Base-by-base conservation (phyloP, 1,140 invertebrate species). In the Brachionus manjavacas region DNA sequence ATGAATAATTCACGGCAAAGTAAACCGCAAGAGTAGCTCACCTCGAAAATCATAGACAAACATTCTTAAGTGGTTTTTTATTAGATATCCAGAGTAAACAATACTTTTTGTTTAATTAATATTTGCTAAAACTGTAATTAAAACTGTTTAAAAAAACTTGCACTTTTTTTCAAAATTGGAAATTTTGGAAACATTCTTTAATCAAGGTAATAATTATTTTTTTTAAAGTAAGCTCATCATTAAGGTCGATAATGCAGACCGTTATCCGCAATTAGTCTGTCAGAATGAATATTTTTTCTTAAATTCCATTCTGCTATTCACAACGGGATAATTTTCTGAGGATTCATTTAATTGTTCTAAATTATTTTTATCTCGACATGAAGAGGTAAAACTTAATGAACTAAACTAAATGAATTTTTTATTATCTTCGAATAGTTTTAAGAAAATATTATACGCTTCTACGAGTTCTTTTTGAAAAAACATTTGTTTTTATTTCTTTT, bases 271-370 rank as follows among this genome's bases (percentile, higher is more conserved):
- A 76, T 76, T 76, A 49, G 46, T n/a, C 25, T 76, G 72, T 76
- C 72, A 74, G 70, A 52, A 52, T 7, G 16, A 52, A 52, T n/a
- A 52, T 52, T 16, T 14, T n/a, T 35, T n/a, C n/a, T 43, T 52
- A 25, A 76, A 49, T 76, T 76, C 72, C 43, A 76, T 76, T 76
- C 43, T 46, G 20, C 20, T 35, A 76, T 35, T 76, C 72, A 76
- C 72, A 35, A 76, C 72, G 72, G 72, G 72, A 76, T 76, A 76
- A 76, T 76, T 76, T 76, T 46, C 12, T 23, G 11, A 49, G 72
- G 72, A 49, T 76, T 76, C 72, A 76, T 49, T 76, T 76, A 76
- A 76, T 76, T 49, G 72, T 72, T 72, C 72, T 76, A 49, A 49
- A 49, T 76, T 49, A 25, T 49, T 76, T 76, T 14, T 28, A 46